Percentiles rank a stretch among this genome's conserved stretches.
Conservation (phyloP, 2,797 vertebrate species). For the Notolabrus celidotus region DNA sequence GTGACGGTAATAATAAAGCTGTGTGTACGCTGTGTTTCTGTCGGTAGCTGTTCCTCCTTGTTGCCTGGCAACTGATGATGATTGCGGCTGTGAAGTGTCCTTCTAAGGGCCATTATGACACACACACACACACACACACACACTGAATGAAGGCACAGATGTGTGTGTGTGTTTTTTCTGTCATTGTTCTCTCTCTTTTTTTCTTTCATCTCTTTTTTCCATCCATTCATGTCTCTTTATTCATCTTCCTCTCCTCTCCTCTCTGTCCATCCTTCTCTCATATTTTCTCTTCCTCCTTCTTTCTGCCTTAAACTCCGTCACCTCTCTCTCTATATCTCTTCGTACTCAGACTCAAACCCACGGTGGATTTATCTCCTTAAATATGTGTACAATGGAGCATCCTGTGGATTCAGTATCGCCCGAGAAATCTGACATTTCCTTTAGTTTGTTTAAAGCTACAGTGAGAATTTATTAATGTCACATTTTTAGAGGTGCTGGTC, state of each 20-base stretch:
- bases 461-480: too few relatives aligned
- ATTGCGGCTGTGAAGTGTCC: constrained; percentile 85
- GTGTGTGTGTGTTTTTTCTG: constrained; percentile 30
- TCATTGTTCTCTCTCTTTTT: constrained; percentile 53
- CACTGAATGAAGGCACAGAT: constrained; percentile 35
- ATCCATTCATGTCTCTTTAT: constrained; percentile 51
- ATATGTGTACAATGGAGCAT: not conserved
- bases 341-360: too few relatives aligned
- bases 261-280: not conserved
- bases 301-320: not conserved
- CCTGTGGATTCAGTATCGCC: not conserved
- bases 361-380: too few relatives aligned
- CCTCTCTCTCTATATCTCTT: too few relatives aligned
- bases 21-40: constrained; percentile 57
- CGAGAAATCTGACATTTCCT: not conserved
- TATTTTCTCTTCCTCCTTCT: not conserved
- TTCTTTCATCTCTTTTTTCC: constrained; percentile 47
- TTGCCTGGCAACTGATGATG: constrained; percentile 82
- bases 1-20: constrained; percentile 58
- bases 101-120: constrained; percentile 82
- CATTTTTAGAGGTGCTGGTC: too few relatives aligned
- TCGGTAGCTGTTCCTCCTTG: constrained; percentile 60
- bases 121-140: constrained; percentile 55
- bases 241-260: not conserved
- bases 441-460: too few relatives aligned